A percentile compares a stretch with the other conserved stretches of the same genome.
These are phyloP conservation scores for Drosophila bunnanda DNA, from an alignment of 2,888 invertebrate genomes.

Conservation along the genomic window DNA sequence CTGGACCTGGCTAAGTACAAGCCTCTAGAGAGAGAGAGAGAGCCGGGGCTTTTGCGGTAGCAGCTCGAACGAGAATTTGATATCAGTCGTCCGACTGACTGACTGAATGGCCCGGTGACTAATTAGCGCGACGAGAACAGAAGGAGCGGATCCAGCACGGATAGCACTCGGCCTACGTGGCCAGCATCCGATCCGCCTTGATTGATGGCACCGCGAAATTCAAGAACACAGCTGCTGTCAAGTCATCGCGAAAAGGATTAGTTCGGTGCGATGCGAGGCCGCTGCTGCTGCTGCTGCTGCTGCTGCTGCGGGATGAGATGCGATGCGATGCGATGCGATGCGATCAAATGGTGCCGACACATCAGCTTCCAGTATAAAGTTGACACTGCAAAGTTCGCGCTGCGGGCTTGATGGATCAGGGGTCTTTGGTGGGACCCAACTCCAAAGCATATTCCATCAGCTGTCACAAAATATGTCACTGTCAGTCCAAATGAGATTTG, in stretches of 20 bases:
- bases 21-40: constrained; percentile 29
- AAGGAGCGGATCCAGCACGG: constrained; percentile 20
- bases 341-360: constrained; percentile 83
- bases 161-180: constrained; percentile 58
- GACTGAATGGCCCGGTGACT: constrained; percentile 67
- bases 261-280: constrained; percentile 50
- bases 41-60: constrained; percentile 56
- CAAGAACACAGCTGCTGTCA: constrained; percentile 84
- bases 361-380: constrained; percentile 73
- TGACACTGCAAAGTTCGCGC: constrained; percentile 73
- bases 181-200: constrained; percentile 63
- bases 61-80: constrained; percentile 55
- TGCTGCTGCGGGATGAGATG: too few relatives aligned
- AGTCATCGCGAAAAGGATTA: constrained; percentile 84
- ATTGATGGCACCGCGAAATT: constrained; percentile 84
- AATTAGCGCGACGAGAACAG: constrained; percentile 73
- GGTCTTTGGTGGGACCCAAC: constrained; percentile 44
- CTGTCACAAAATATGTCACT: constrained; percentile 84
- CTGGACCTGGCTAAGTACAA: constrained; percentile 70
- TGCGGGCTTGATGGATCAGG: constrained; percentile 72
- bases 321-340: constrained; percentile 28
- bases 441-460: constrained; percentile 82
- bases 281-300: neutral
- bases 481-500: constrained; percentile 82
- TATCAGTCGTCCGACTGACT: constrained; percentile 44